A percentile compares a stretch with the other conserved stretches of the same genome.
phyloP scores from a whole-genome alignment of 2,888 invertebrate species.

The Nyleta sp. region DNA sequence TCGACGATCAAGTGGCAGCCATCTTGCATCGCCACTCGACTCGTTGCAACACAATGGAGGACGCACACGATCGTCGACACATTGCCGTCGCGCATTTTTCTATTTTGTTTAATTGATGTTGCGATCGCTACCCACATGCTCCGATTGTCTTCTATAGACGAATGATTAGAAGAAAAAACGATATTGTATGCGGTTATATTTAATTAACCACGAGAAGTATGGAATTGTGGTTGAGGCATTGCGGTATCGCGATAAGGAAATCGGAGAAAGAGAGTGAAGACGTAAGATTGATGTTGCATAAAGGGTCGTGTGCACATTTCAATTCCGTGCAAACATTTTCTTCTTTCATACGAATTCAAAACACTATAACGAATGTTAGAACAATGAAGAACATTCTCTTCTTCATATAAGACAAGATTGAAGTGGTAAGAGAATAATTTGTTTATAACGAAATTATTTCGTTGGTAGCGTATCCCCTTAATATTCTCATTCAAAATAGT shows the following conservation, averaged over 20 bases:
- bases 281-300: no score
- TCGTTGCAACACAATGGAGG: constrained; percentile 54
- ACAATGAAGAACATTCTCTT: no score
- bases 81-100: constrained; percentile 44
- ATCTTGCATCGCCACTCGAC: constrained; percentile 49
- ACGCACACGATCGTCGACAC: constrained; percentile 49
- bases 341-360: no score
- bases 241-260: constrained; percentile 13
- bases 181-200: not conserved
- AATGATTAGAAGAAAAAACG: not conserved
- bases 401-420: no score
- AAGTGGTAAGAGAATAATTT: no score
- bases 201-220: not conserved
- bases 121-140: constrained; percentile 46
- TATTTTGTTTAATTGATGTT: constrained; percentile 41
- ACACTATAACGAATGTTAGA: no score
- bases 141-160: constrained; percentile 36
- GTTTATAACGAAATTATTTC: no score
- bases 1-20: constrained; percentile 43
- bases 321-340: no score
- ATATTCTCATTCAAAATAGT: no score
- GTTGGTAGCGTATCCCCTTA: no score
- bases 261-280: constrained; percentile 2
- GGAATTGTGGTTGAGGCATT: not conserved
- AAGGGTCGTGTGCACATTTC: no score